phyloP scores from a whole-genome alignment of 1,140 invertebrate genomes.

The Diachasmimorpha longicaudata region DNA sequence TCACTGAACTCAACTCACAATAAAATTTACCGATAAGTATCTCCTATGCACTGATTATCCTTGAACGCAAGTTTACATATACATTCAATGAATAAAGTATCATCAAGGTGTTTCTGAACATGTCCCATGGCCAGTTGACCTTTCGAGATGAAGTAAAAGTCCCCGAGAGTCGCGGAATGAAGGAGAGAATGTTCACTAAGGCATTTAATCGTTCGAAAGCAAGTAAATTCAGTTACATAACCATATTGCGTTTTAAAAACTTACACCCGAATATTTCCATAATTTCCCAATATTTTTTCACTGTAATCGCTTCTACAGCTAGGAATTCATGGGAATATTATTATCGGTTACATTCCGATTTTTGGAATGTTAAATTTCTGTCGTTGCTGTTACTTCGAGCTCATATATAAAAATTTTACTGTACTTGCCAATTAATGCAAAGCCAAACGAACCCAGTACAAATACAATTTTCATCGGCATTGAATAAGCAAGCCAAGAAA shows the following conservation, averaged over 20 bases:
- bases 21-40: no score
- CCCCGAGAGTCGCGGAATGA: neutral
- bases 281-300: neutral
- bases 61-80: neutral
- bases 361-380: no score
- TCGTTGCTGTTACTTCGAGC: no score
- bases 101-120: neutral
- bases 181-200: neutral
- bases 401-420: neutral
- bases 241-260: neutral
- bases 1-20: no score
- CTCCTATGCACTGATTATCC: no score
- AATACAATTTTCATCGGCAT: neutral
- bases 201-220: neutral
- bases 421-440: neutral
- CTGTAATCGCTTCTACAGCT: no score
- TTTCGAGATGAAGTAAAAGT: slow-evolving; percentile 45
- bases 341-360: no score
- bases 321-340: no score
- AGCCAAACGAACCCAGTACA: neutral
- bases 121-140: slow-evolving; percentile 38
- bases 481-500: neutral
- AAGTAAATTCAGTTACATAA: neutral
- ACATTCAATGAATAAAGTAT: neutral
- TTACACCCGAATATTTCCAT: neutral